These are phyloP conservation scores for Lophotis ruficrista DNA, from an alignment of 2,113 vertebrate genomes.

Conservation along the genomic window DNA sequence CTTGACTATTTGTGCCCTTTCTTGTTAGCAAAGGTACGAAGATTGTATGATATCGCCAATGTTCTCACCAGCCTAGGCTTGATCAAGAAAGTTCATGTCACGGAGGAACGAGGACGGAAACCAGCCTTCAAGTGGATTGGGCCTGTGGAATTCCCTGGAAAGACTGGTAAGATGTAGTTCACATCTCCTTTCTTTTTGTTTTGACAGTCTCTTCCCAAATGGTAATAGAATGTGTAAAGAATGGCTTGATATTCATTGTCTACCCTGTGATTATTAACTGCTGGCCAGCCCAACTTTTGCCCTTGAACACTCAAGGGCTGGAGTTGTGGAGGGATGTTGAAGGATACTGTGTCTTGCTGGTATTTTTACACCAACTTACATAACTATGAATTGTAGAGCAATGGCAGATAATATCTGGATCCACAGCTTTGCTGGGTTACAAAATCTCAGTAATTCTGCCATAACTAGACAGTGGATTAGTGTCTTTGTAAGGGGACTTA, in stretches of 20 bases:
- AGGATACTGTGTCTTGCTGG: background rate
- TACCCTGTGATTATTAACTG: background rate
- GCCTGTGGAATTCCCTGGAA: conserved; percentile 80
- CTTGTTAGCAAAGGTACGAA: conserved; percentile 88
- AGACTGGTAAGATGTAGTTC: conserved; percentile 54
- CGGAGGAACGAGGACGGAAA: conserved; percentile 87
- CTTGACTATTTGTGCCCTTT: background rate
- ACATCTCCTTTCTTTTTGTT: background rate
- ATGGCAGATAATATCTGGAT: background rate
- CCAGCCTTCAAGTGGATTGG: conserved; percentile 94
- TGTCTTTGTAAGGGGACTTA: background rate
- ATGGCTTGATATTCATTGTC: background rate
- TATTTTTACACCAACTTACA: background rate
- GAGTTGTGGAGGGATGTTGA: background rate
- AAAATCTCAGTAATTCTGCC: background rate
- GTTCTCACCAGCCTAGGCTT: conserved; percentile 90
- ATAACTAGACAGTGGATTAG: background rate
- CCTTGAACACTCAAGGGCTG: background rate
- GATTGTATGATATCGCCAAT: conserved; percentile 93
- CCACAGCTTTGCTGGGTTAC: background rate
- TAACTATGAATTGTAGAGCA: background rate
- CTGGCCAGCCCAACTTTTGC: background rate
- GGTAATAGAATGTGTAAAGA: background rate
- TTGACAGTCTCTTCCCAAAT: background rate
- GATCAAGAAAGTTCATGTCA: conserved; percentile 91